Evolutionary conservation across 2,113 vertebrate species (phyloP).

Genomic region (Takifugu flavidus): DNA sequence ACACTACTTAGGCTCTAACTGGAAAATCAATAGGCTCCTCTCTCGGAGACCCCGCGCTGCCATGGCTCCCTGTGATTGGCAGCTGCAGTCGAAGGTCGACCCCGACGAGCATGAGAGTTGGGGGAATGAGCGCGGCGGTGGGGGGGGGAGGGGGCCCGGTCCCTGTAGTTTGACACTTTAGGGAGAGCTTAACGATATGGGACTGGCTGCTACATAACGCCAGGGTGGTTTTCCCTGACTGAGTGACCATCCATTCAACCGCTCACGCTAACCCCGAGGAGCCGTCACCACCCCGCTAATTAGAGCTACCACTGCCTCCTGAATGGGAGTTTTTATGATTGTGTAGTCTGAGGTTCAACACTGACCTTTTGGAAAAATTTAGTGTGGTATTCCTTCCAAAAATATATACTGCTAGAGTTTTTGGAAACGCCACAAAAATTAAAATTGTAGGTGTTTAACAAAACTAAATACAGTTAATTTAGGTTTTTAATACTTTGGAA

Average conservation of each 20-base stretch:
- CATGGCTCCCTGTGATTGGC: constrained; percentile 92
- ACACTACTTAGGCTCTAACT: constrained; percentile 98
- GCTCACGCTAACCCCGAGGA: constrained; percentile 47
- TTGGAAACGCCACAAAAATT: not conserved
- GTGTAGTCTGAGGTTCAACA: constrained; percentile 36
- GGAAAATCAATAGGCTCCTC: constrained; percentile 98
- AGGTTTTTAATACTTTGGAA: not conserved
- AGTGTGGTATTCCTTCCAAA: constrained; percentile 3
- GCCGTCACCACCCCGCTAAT: constrained; percentile 64
- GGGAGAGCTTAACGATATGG: constrained; percentile 82
- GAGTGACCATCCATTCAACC: constrained; percentile 86
- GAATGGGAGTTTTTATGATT: constrained; percentile 34
- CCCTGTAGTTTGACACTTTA: constrained; percentile 64
- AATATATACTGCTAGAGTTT: not conserved
- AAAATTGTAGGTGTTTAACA: not conserved
- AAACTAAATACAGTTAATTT: not conserved
- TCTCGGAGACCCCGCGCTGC: constrained; percentile 85
- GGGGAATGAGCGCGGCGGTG: constrained; percentile 73
- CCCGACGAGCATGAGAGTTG: constrained; percentile 82
- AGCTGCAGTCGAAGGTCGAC: constrained; percentile 94
- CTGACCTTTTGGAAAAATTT: constrained; percentile 41
- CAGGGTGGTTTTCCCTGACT: constrained; percentile 80
- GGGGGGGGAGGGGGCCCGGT: constrained; percentile 75
- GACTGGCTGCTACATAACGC: constrained; percentile 84
- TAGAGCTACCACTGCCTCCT: constrained; percentile 60